Conservation (phyloP, 2,888 invertebrate genomes). For the Hedya salicella region DNA sequence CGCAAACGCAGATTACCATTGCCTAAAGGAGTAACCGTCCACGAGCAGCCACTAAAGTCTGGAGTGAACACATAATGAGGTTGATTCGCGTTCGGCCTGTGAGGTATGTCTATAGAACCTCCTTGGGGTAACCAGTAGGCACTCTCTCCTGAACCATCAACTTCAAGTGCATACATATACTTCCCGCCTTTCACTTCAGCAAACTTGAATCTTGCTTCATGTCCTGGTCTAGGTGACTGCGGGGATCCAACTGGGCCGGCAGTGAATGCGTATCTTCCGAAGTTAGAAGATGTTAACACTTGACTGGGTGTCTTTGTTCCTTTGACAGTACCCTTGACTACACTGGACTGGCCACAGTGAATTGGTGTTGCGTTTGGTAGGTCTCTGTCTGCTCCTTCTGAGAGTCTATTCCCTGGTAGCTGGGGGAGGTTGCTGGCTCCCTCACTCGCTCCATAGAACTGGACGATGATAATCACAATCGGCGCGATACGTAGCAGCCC, state of each 20-base stretch:
- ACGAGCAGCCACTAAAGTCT: conserved; percentile 18
- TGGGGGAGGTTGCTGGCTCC: conserved; percentile 1
- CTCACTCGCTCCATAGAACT: background rate
- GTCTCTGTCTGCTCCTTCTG: conserved; percentile 20
- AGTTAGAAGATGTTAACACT: background rate
- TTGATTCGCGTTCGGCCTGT: background rate
- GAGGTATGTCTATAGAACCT: conserved; percentile 1
- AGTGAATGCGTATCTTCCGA: conserved; percentile 9
- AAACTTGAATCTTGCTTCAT: conserved; percentile 10
- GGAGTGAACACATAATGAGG: conserved; percentile 20
- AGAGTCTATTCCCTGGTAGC: conserved; percentile 11
- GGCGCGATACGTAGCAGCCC: conserved; percentile 15
- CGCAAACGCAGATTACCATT: conserved; percentile 9
- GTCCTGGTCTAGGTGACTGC: conserved; percentile 16
- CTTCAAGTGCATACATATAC: conserved; percentile 14
- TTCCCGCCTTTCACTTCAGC: conserved; percentile 19
- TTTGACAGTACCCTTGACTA: background rate
- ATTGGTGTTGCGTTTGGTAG: conserved; percentile 18
- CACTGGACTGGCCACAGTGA: background rate
- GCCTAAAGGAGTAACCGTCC: conserved; percentile 14
- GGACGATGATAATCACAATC: conserved; percentile 1
- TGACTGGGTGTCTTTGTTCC: background rate
- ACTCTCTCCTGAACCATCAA: conserved; percentile 11
- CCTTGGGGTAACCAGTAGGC: conserved; percentile 23
- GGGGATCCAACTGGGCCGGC: conserved; percentile 18